Evolutionary conservation across 2,113 vertebrate species (phyloP).

Genomic region (Acinonyx jubatus): DNA sequence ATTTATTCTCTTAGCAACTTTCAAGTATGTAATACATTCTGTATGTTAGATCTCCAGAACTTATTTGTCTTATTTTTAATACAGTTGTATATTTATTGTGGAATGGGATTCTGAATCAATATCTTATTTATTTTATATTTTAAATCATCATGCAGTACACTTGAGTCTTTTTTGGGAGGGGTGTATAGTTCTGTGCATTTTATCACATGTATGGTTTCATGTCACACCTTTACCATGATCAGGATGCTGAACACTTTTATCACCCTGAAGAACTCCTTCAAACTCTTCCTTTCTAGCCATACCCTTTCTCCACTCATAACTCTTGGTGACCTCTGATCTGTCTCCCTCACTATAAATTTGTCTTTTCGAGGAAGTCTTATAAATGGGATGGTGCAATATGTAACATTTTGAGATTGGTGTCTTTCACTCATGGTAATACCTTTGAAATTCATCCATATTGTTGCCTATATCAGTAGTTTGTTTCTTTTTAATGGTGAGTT

Average conservation of each 20-base stretch:
- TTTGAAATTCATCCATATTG: neutral
- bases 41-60: neutral
- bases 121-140: slow-evolving; percentile 29
- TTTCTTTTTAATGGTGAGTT: neutral
- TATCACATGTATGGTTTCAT: neutral
- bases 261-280: neutral
- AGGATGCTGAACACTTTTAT: neutral
- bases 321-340: neutral
- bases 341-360: neutral
- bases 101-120: neutral
- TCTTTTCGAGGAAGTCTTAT: neutral
- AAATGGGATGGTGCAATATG: neutral
- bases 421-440: neutral
- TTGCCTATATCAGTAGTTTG: neutral
- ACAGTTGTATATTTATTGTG: neutral
- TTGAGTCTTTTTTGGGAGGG: neutral
- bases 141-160: neutral
- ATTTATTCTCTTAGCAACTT: neutral
- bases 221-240: neutral
- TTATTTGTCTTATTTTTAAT: neutral
- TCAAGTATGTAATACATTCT: neutral
- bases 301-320: too few species aligned
- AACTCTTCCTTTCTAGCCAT: neutral
- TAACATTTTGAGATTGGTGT: neutral
- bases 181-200: neutral